Conservation (phyloP, 1,140 invertebrate genomes). For the Papilio polytes region DNA sequence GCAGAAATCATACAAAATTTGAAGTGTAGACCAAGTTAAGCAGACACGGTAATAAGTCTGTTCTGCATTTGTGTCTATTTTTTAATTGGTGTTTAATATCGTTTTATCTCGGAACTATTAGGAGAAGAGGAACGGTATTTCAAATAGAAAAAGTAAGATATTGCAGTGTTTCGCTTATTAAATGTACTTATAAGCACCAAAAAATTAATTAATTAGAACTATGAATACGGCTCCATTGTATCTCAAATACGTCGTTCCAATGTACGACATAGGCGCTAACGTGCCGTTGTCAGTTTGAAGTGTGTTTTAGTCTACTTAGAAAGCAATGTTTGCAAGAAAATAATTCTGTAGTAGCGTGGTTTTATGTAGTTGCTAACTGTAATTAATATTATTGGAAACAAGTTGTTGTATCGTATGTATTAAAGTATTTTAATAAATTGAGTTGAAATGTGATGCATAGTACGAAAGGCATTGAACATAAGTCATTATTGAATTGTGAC, state of each 20-base stretch:
- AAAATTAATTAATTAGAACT: conserved; percentile 38
- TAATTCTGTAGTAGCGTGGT: not conserved
- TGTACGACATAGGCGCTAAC: conserved; percentile 55
- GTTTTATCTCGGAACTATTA: not conserved
- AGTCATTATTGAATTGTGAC: conserved; percentile 59
- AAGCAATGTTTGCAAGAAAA: not conserved
- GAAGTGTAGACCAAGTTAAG: not conserved
- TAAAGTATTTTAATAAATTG: not conserved
- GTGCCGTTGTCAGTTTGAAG: conserved; percentile 39
- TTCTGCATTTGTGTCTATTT: no score
- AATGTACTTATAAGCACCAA: not conserved
- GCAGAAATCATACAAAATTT: not conserved
- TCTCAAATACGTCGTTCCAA: conserved; percentile 66
- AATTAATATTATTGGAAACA: not conserved
- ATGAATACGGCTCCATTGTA: conserved; percentile 52
- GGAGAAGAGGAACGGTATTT: not conserved
- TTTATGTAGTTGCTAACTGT: not conserved
- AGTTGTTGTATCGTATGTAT: not conserved
- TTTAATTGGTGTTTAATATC: no score
- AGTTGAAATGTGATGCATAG: conserved; percentile 32
- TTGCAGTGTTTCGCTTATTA: not conserved
- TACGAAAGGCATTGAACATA: conserved; percentile 60
- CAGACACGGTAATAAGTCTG: no score
- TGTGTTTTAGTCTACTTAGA: conserved; percentile 42
- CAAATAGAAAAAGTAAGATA: not conserved